A percentile compares a stretch with the other conserved stretches of the same genome.
Evolutionary conservation across 1,140 invertebrate species (phyloP).

Genomic region (Triops cancriformis): DNA sequence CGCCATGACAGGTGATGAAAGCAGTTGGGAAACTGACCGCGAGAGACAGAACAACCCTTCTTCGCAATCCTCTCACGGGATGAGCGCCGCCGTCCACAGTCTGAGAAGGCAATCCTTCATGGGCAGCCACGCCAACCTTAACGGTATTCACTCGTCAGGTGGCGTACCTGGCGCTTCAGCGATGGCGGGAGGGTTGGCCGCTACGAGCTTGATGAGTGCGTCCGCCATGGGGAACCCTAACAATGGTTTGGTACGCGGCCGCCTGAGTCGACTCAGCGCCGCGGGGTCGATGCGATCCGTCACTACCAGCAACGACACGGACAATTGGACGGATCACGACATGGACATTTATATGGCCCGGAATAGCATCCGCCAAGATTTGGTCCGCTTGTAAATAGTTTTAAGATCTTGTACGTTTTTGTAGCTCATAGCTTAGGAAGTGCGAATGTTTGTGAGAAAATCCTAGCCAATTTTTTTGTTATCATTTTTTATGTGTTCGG

Average conservation of each 20-base stretch:
- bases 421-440: background rate
- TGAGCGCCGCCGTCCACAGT: background rate
- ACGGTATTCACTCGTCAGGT: background rate
- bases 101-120: background rate
- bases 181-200: conserved; percentile 4
- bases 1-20: conserved; percentile 28
- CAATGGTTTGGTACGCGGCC: conserved; percentile 1
- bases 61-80: background rate
- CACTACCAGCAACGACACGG: conserved; percentile 55
- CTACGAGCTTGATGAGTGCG: conserved; percentile 5
- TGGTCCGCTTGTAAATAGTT: conserved; percentile 64
- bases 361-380: conserved; percentile 72
- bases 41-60: conserved; percentile 11
- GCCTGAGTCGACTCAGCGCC: conserved; percentile 28
- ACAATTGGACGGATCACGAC: conserved; percentile 91
- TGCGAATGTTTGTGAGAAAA: too few species aligned
- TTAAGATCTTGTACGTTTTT: background rate
- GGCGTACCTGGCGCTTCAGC: background rate
- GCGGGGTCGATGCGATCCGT: conserved; percentile 33
- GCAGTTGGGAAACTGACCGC: conserved; percentile 29
- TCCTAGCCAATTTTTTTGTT: too few species aligned
- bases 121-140: conserved; percentile 5
- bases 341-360: conserved; percentile 91
- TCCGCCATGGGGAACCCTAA: background rate
- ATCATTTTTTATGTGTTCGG: too few species aligned